These are phyloP conservation scores for Hydraecia micacea DNA, from an alignment of 2,888 invertebrate genomes.

Conservation along the genomic window DNA sequence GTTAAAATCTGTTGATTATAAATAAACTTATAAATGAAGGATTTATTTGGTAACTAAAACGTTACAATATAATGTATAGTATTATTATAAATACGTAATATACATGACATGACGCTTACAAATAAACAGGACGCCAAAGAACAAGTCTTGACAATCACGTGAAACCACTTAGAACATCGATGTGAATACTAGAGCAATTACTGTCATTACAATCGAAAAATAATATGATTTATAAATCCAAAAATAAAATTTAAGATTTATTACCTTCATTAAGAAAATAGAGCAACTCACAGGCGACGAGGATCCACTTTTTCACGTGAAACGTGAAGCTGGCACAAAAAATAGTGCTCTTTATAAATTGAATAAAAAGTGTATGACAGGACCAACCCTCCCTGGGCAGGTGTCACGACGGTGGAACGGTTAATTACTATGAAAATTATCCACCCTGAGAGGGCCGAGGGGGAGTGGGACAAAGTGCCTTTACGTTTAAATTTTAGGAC, in stretches of 20 bases:
- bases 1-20: too few species aligned
- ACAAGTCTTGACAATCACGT: too few species aligned
- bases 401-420: conserved; percentile 58
- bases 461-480: conserved; percentile 39
- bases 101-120: neutral
- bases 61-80: neutral
- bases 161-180: too few species aligned
- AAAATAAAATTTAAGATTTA: conserved; percentile 1
- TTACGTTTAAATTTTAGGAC: conserved; percentile 57
- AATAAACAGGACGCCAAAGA: too few species aligned
- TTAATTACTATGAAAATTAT: conserved; percentile 68
- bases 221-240: neutral
- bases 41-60: conserved; percentile 30
- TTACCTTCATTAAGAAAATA: conserved; percentile 28
- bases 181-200: neutral
- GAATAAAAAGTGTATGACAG: conserved; percentile 58
- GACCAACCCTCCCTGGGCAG: conserved; percentile 42
- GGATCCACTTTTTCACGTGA: conserved; percentile 30
- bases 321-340: conserved; percentile 47
- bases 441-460: conserved; percentile 34
- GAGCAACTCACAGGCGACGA: conserved; percentile 15
- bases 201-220: neutral
- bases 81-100: neutral
- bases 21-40: conserved; percentile 10
- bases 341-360: conserved; percentile 63